Evolutionary conservation across 2,797 vertebrate genomes (phyloP).

Genomic region (Muraenolepis orangiensis): DNA sequence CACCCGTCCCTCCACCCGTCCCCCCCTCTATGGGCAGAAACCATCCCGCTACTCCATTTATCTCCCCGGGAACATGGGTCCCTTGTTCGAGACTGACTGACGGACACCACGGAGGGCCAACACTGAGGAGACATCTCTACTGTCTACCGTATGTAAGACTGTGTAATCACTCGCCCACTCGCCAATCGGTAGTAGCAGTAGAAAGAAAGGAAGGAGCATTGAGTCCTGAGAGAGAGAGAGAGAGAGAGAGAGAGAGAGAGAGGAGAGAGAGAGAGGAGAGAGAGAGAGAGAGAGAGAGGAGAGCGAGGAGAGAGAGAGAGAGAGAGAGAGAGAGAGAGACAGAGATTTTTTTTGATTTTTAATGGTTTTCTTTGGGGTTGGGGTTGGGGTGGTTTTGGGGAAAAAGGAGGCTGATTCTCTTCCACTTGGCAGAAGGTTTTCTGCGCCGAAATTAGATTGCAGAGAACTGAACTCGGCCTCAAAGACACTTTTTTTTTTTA

Average conservation of each 20-base stretch:
- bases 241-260: conserved; percentile 1
- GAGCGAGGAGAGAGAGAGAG: not conserved
- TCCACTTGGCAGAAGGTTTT: conserved; percentile 36
- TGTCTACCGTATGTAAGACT: too few relatives aligned
- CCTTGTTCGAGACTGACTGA: conserved; percentile 60
- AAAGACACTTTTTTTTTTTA: conserved; percentile 18
- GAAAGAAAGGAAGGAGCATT: not conserved
- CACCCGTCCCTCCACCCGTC: too few relatives aligned
- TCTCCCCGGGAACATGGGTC: conserved; percentile 59
- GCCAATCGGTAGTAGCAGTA: too few relatives aligned
- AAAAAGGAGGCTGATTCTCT: too few relatives aligned
- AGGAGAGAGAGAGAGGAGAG: not conserved
- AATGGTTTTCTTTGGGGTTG: conserved; percentile 3
- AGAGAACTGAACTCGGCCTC: conserved; percentile 17
- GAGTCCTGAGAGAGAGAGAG: conserved; percentile 1
- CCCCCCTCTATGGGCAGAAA: too few relatives aligned
- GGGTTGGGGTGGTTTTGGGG: not conserved
- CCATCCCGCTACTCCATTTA: conserved; percentile 78
- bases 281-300: not conserved
- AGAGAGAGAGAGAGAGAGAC: conserved; percentile 9
- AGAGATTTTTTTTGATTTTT: conserved; percentile 16
- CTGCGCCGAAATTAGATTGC: conserved; percentile 42
- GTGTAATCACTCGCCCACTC: too few relatives aligned
- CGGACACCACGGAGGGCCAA: conserved; percentile 40
- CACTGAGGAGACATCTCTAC: conserved; percentile 28